Conservation (phyloP, 2,113 vertebrate genomes). For the Microcebus griseorufus region DNA sequence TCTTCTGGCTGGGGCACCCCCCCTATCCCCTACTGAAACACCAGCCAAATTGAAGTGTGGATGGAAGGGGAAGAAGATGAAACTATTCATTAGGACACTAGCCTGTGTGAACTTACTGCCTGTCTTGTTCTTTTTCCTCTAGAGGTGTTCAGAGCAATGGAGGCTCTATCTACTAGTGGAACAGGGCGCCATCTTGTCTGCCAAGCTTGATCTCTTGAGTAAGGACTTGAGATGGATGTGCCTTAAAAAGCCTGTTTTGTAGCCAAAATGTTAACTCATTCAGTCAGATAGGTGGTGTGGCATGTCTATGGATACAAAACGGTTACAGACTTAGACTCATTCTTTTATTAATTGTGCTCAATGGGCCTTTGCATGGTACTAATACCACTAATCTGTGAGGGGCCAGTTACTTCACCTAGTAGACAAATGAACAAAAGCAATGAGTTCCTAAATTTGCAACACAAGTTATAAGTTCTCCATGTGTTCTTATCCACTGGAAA, state of each 20-base stretch:
- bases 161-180: neutral
- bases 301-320: conserved; percentile 37
- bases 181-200: neutral
- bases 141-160: neutral
- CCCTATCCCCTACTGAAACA: neutral
- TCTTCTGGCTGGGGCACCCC: conserved; percentile 18
- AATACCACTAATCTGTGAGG: conserved; percentile 1
- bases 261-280: conserved; percentile 5
- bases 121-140: neutral
- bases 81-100: neutral
- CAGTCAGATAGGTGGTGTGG: conserved; percentile 9
- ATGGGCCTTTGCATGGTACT: conserved; percentile 33
- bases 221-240: conserved; percentile 19
- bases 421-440: conserved; percentile 49
- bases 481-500: conserved; percentile 14
- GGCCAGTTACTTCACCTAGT: neutral
- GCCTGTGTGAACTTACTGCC: neutral
- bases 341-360: conserved; percentile 56
- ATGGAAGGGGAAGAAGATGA: neutral
- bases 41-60: neutral
- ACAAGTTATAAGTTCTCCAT: neutral
- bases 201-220: conserved; percentile 1
- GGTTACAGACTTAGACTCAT: conserved; percentile 16
- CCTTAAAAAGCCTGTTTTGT: conserved; percentile 13
- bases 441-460: conserved; percentile 28